Percentiles rank a stretch among this genome's conserved stretches.
Conservation (phyloP, 2,888 invertebrate species). For the Arrhopalites spinosus region DNA sequence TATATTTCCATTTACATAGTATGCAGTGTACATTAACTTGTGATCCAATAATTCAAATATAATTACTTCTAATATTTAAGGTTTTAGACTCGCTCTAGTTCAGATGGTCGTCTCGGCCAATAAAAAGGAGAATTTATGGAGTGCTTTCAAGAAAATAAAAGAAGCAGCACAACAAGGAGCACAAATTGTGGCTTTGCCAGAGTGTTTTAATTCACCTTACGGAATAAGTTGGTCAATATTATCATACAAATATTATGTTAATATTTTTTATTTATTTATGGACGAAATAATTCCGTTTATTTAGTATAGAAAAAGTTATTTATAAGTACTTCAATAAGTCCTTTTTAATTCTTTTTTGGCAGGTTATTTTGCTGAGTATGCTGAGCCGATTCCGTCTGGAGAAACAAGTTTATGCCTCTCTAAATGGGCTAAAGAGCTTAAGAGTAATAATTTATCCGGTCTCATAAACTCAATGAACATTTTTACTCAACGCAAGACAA, state of each 20-base stretch:
- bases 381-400: constrained; percentile 81
- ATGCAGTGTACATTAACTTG: background rate
- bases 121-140: constrained; percentile 75
- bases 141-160: constrained; percentile 73
- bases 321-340: too few species aligned
- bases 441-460: constrained; percentile 54
- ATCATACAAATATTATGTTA: too few species aligned
- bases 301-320: too few species aligned
- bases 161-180: constrained; percentile 71
- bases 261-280: too few species aligned
- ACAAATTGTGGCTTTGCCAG: constrained; percentile 73
- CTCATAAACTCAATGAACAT: too few species aligned
- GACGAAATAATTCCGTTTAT: too few species aligned
- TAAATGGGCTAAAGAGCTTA: constrained; percentile 73
- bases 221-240: constrained; percentile 76
- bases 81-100: constrained; percentile 76
- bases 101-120: constrained; percentile 78
- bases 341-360: too few species aligned
- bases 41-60: too few species aligned
- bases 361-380: constrained; percentile 77
- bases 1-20: background rate
- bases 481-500: too few species aligned
- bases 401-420: constrained; percentile 75
- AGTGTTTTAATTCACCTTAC: constrained; percentile 95
- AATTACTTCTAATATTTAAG: constrained; percentile 60